Base-by-base conservation (phyloP, 2,797 vertebrate genomes). In the Thalassophryne amazonica region DNA sequence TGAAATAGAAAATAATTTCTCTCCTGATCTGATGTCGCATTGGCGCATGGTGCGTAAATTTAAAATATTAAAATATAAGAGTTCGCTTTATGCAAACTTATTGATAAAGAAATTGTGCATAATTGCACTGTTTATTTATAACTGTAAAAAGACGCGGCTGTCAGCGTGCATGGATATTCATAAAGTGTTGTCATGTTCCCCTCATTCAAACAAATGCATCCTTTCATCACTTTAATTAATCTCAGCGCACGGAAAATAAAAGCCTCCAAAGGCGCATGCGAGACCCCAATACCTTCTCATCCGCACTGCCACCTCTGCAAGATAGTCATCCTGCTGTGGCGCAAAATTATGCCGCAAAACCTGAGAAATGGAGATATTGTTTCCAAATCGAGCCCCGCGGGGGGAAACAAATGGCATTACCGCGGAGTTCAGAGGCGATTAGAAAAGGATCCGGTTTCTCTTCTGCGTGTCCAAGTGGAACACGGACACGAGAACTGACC, bases 381-480 rank as follows among this genome's bases (percentile, higher is more conserved):
- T 40, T 56, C 40, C n/a, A 60, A 58, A 76, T 73, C 60, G 58
- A 79, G 47, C 41, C 43, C 43, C 25, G 45, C 59, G 15, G 34
- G 43, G 67, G 60, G 56, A 75, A 72, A 51, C 51, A 46, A 58
- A 51, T 48, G 54, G 66, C 76, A 55, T 74, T 53, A 39, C 53
- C 68, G 69, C 61, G 56, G 36, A 65, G 51, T 86, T 89, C 84
- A 81, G 73, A 80, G 85, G 76, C 81, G 85, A 78, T 90, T 89
- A 88, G 87, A 91, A 89, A 92, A 90, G 81, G 89, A 84, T 95
- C 92, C 81, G 86, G 89, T 96, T 94, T 92, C 93, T 76, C 62
- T 78, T 76, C 88, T 76, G 73, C 80, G 86, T 90, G 91, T 91
- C 91, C 79, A 89, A 89, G 84, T 85, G 89, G 86, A 90, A 88